Evolutionary conservation across 2,888 invertebrate species (phyloP).

Genomic region (Myathropa florea): DNA sequence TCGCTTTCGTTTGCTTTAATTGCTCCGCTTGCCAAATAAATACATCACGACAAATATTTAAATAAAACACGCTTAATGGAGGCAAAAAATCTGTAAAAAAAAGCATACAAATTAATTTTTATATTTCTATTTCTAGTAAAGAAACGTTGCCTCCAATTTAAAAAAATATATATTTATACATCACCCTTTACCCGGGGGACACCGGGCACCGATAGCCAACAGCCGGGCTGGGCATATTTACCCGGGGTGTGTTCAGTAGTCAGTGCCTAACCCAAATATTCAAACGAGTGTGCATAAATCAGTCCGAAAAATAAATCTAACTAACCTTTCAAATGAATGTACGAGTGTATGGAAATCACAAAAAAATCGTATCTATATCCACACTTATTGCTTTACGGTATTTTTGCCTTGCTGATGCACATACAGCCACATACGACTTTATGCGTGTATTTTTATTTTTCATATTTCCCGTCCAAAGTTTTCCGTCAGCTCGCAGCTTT

Average conservation of each 20-base stretch:
- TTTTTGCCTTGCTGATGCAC: not conserved
- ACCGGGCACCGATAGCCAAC: not conserved
- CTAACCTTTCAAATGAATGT: slow-evolving; percentile 6
- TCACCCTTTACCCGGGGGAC: not conserved
- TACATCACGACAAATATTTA: slow-evolving; percentile 7
- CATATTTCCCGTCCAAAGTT: not conserved
- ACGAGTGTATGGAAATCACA: slow-evolving; percentile 1
- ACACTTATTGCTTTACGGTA: slow-evolving; percentile 8
- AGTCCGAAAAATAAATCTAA: slow-evolving; percentile 11
- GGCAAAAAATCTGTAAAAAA: not conserved
- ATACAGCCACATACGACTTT: not conserved
- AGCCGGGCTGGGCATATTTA: not conserved
- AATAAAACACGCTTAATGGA: slow-evolving; percentile 5
- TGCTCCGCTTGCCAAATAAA: slow-evolving; percentile 2
- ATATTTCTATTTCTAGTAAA: not conserved
- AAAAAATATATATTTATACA: not conserved
- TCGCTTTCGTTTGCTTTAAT: not conserved
- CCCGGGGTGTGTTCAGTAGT: not conserved
- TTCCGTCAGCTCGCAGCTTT: slow-evolving; percentile 7
- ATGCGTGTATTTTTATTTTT: not conserved
- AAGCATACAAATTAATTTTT: not conserved
- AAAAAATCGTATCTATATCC: not conserved
- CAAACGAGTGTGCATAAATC: slow-evolving; percentile 30
- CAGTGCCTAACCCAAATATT: not conserved
- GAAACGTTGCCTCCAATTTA: not conserved